These are phyloP conservation scores for Drosophila neutralis DNA, from an alignment of 2,888 invertebrate genomes.

Conservation along the genomic window DNA sequence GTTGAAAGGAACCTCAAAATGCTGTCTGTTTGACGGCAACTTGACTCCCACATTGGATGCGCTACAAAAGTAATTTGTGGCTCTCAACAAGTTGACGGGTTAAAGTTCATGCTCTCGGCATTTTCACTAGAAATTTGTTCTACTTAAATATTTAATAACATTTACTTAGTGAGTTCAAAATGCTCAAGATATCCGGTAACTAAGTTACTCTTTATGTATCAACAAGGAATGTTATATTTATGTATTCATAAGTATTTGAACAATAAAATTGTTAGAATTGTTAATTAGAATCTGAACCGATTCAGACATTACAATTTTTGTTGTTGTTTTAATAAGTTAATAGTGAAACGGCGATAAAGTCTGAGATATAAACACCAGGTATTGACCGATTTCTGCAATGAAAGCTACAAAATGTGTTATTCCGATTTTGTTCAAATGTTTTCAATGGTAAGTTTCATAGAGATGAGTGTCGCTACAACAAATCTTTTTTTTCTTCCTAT, in stretches of 20 bases:
- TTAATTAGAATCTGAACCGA: too few relatives aligned
- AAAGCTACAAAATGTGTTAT: neutral
- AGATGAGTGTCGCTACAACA: neutral
- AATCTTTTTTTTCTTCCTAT: neutral
- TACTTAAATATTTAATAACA: neutral
- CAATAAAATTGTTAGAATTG: too few relatives aligned
- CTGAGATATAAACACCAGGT: neutral
- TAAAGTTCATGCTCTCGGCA: neutral
- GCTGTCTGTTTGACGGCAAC: neutral
- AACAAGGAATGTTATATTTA: neutral
- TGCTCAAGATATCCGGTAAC: neutral
- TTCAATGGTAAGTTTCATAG: neutral
- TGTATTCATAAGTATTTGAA: too few relatives aligned
- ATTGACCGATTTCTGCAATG: neutral
- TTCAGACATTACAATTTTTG: too few relatives aligned
- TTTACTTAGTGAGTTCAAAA: neutral
- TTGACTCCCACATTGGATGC: neutral
- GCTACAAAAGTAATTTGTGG: neutral
- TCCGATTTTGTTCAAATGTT: neutral
- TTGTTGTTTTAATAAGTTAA: too few relatives aligned
- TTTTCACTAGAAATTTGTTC: neutral
- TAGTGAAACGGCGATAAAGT: neutral
- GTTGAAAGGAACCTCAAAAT: neutral
- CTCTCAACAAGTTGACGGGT: neutral
- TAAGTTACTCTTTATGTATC: neutral